phyloP scores from a whole-genome alignment of 2,113 vertebrate species.

The Nibea albiflora region DNA sequence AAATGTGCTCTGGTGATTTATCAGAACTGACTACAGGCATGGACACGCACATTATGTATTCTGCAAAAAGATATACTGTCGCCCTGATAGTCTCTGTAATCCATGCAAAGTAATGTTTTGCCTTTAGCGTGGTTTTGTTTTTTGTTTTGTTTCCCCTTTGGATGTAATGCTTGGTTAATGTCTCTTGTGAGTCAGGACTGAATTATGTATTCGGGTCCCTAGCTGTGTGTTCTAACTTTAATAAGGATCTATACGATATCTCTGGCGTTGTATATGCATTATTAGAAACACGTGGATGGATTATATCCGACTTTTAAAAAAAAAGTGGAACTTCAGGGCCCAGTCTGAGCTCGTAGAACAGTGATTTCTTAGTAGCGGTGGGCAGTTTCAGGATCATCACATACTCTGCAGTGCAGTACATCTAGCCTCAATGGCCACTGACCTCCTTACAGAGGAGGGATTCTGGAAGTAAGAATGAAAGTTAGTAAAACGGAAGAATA shows the following conservation, averaged over 20 bases:
- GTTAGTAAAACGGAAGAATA: slow-evolving; percentile 58
- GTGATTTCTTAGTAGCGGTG: slow-evolving; percentile 5
- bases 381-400: slow-evolving; percentile 31
- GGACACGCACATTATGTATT: slow-evolving; percentile 19
- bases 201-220: slow-evolving; percentile 46
- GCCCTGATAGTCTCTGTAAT: slow-evolving; percentile 11
- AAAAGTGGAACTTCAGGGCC: slow-evolving; percentile 5
- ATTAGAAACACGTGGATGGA: slow-evolving; percentile 10
- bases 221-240: slow-evolving; percentile 17
- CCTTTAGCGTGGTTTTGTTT: slow-evolving; percentile 50
- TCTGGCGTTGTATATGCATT: neutral
- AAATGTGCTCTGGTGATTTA: neutral
- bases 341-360: neutral
- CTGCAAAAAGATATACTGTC: slow-evolving; percentile 7
- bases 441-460: slow-evolving; percentile 63
- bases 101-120: slow-evolving; percentile 43
- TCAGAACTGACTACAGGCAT: neutral
- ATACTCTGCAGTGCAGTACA: slow-evolving; percentile 46
- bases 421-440: slow-evolving; percentile 59
- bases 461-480: slow-evolving; percentile 61
- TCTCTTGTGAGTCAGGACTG: slow-evolving; percentile 50
- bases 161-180: slow-evolving; percentile 41
- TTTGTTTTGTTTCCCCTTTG: slow-evolving; percentile 22
- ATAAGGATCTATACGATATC: neutral
- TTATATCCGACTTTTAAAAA: slow-evolving; percentile 13